phyloP scores from a whole-genome alignment of 2,888 invertebrate genomes.

The Andrena minutula region DNA sequence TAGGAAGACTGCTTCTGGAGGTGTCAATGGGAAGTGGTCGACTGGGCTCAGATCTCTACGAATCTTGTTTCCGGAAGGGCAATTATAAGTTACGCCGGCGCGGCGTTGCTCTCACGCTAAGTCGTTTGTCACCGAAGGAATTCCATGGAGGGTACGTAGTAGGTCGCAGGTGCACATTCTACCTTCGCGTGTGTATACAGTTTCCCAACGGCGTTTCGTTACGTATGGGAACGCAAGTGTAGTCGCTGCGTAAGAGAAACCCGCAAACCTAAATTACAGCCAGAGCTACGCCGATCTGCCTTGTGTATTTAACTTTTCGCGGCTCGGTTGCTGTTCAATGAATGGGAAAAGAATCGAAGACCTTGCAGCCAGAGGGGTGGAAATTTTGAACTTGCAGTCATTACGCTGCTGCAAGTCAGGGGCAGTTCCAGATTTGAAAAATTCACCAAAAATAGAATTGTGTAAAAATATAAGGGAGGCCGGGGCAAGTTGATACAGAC shows the following conservation, averaged over 20 bases:
- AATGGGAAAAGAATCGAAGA: background rate
- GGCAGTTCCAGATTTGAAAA: too few relatives aligned
- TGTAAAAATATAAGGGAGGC: too few relatives aligned
- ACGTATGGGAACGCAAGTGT: conserved; percentile 44
- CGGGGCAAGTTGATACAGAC: too few relatives aligned
- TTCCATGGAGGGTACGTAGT: conserved; percentile 47
- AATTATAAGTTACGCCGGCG: conserved; percentile 43
- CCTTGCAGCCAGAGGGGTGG: too few relatives aligned
- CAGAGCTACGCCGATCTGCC: background rate
- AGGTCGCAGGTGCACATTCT: conserved; percentile 62
- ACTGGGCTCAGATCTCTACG: conserved; percentile 19
- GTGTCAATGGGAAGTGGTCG: conserved; percentile 16
- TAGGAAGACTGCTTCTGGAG: background rate
- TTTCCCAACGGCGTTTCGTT: conserved; percentile 60
- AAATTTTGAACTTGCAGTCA: too few relatives aligned
- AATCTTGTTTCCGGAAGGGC: conserved; percentile 46
- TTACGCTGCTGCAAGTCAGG: too few relatives aligned
- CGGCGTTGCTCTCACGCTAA: conserved; percentile 36
- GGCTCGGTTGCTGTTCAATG: background rate
- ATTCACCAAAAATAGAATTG: too few relatives aligned
- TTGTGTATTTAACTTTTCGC: background rate
- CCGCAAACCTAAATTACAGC: conserved; percentile 3
- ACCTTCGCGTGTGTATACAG: conserved; percentile 44
- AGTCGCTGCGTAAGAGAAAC: conserved; percentile 14
- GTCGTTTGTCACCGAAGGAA: conserved; percentile 56